Base-by-base conservation (phyloP, 2,113 vertebrate genomes). In the Calyptommatus sinebrachiatus region DNA sequence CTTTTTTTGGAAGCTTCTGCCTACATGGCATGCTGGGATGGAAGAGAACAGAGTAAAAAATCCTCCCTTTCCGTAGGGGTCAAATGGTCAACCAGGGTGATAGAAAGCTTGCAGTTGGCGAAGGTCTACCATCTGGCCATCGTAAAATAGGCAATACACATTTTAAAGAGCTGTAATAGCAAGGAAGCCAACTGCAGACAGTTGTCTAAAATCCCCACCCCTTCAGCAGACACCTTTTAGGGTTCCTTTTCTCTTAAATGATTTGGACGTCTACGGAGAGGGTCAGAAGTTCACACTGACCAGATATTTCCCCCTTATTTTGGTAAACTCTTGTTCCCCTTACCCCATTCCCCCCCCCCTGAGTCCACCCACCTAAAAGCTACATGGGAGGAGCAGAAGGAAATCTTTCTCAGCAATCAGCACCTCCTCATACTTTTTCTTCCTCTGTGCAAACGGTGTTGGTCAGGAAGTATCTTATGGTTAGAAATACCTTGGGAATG, bases 101-200 rank as follows among this genome's bases (percentile, higher is more conserved):
- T 74, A 77, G 81, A 81, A 87, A 90, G 87, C 50, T 90, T 84
- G 83, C 81, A 75, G 91, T 83, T 77, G 78, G 76, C 2, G 22
- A 66, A 84, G 89, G 88, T 85, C 90, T 88, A 89, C 95, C 97
- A 98, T 98, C 97, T 98, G 97, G 96, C 91, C 93, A 91, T 95
- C 93, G 94, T 97, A 97, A 97, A 97, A 92, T 57, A n/a, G 91
- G 92, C 91, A 91, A 91, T 94, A 87, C 94, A 90, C 93, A 94
- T 93, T 95, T 94, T 94, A 92, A 81, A 73, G 88, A 80, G 85
- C 83, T 88, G 92, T 90, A 85, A 91, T 83, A 90, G 87, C 50
- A 83, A 88, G 81, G 89, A 88, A 89, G 88, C 88, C 70, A 89
- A 88, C 84, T 87, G 91, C 91, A 90, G 90, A 91, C 82, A 84